These are phyloP conservation scores for Aurelia aurita DNA, from an alignment of 30 jellyfish, hydroid and myxozoan genomes.

Conservation along the genomic window DNA sequence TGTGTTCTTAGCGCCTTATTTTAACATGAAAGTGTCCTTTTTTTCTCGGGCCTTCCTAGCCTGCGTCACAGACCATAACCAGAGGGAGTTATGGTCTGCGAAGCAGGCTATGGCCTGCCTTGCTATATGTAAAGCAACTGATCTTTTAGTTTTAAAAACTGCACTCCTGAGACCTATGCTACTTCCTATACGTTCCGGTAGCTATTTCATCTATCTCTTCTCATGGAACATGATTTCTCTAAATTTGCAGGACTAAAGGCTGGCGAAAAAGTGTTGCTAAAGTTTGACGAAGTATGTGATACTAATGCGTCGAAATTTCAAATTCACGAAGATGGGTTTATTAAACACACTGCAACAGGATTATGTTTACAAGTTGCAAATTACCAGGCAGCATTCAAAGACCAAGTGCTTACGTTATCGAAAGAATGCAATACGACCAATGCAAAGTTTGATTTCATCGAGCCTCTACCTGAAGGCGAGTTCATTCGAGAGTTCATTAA, in stretches of 20 bases:
- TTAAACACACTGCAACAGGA: conserved; percentile 14
- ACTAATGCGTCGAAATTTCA: neutral
- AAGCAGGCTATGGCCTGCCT: too few relatives aligned
- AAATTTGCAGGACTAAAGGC: neutral
- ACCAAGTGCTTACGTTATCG: neutral
- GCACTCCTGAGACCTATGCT: too few relatives aligned
- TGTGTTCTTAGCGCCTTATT: too few relatives aligned
- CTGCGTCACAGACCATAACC: too few relatives aligned
- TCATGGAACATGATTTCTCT: neutral
- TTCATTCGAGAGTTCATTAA: neutral
- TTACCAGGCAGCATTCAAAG: neutral
- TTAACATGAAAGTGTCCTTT: too few relatives aligned
- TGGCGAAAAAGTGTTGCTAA: neutral
- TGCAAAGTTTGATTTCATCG: conserved; percentile 12
- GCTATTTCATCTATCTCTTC: too few relatives aligned
- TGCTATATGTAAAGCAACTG: too few relatives aligned
- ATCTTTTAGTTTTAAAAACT: too few relatives aligned
- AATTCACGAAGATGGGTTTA: neutral
- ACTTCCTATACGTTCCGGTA: too few relatives aligned
- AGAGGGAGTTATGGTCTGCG: too few relatives aligned
- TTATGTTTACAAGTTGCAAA: conserved; percentile 1
- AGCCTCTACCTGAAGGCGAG: conserved; percentile 12
- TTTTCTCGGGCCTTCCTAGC: too few relatives aligned
- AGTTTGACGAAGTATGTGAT: neutral
- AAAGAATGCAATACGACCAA: neutral